Evolutionary conservation across 2,888 invertebrate genomes (phyloP), one percentile per base, ranked within the genome.

Genomic region (Orchesella flavescens): DNA sequence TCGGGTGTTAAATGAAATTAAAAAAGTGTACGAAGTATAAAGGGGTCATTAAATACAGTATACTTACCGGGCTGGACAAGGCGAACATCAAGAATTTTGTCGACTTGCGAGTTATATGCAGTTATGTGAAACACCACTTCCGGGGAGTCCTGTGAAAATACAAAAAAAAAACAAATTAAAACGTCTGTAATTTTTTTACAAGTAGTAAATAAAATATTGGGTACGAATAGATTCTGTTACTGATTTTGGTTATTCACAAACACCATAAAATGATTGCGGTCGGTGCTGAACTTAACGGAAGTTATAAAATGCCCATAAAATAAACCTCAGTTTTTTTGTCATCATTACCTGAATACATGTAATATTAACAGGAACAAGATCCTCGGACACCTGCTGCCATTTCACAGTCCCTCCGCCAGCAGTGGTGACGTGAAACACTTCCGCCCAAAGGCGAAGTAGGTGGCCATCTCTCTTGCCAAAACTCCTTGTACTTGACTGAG

Each of bases 91-190:
- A 98, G 94, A 89, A 99, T 97, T 92, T 98, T 98, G 92, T 98
- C 98, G 90, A 98, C 98, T 91, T 98, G 97, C 90, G 97, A 96
- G 92, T 98, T 98, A 93, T 98, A 98, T 89, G 98, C 98, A 89
- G 98, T 98, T 92, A 98, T 97, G 92, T 98, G 98, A 92, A 98
- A 98, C 91, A 98, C 95, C 91, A 97, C 97, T 92, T 97, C 97
- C 72, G 98, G 97, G 86, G 96, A 95, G 91, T 98, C 97, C 92
- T 97, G 96, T 3, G 84, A 77, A 79, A 65, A 59, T 1, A 49
- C n/a, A 44, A 68, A 9, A 63, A 43, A 24, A 15, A 66, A 49
- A 9, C 7, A 61, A 43, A 55, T 19, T 10, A 55, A 44, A n/a
- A n/a, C n/a, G n/a, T n/a, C n/a, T n/a, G n/a, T n/a, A n/a, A n/a